Percentiles rank a stretch among this genome's conserved stretches.
These are phyloP conservation scores for Gonocerus acuteangulatus DNA, from an alignment of 2,888 invertebrate species.

Conservation along the genomic window DNA sequence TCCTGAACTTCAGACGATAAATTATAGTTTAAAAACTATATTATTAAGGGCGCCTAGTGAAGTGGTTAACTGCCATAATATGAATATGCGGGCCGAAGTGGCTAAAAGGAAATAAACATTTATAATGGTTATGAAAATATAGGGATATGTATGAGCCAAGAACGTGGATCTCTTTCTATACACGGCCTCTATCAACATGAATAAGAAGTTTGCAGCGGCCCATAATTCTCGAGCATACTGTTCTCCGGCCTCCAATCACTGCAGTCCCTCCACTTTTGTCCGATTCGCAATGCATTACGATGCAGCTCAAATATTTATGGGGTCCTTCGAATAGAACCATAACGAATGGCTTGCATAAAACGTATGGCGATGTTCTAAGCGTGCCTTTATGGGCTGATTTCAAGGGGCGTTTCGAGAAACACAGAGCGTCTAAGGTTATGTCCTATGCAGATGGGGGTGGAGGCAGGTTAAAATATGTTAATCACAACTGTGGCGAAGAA, in stretches of 20 bases:
- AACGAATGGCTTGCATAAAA: constrained; percentile 23
- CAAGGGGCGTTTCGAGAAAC: constrained; percentile 20
- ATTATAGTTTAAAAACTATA: too few species aligned
- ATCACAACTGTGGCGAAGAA: constrained; percentile 3
- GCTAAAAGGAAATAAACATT: too few species aligned
- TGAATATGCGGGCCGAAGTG: too few species aligned
- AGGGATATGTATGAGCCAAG: too few species aligned
- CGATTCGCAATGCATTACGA: constrained; percentile 20
- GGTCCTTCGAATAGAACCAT: constrained; percentile 25
- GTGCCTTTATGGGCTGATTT: constrained; percentile 16
- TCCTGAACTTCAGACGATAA: too few species aligned
- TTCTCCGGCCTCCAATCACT: neutral
- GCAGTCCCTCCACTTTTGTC: constrained; percentile 14
- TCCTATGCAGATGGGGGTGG: constrained; percentile 17
- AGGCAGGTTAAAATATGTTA: constrained; percentile 24
- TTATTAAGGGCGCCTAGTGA: too few species aligned
- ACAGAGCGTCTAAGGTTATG: constrained; percentile 3
- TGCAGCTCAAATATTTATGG: constrained; percentile 26
- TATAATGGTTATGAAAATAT: too few species aligned
- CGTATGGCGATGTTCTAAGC: neutral
- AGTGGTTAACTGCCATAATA: too few species aligned
- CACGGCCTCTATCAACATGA: constrained; percentile 3
- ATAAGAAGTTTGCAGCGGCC: neutral
- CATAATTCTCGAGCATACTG: constrained; percentile 10
- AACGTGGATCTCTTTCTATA: too few species aligned